Percentiles rank a stretch among this genome's conserved stretches.
phyloP scores from a whole-genome alignment of 2,888 invertebrate genomes.

The Portevinia maculata region DNA sequence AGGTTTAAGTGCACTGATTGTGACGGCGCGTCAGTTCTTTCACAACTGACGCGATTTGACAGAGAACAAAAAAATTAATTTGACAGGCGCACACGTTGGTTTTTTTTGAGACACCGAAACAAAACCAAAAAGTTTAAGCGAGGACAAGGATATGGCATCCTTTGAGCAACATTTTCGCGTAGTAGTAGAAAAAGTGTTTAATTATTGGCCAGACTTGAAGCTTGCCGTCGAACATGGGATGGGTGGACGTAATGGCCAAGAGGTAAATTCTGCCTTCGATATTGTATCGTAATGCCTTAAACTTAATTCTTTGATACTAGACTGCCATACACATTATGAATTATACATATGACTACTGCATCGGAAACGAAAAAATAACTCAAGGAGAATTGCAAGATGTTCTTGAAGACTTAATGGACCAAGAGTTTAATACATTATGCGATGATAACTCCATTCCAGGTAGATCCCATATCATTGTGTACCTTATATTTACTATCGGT shows the following conservation, averaged over 20 bases:
- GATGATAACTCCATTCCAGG: constrained; percentile 88
- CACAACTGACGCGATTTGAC: too few relatives aligned
- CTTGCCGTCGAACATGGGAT: constrained; percentile 89
- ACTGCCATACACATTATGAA: constrained; percentile 86
- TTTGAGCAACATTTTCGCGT: constrained; percentile 83
- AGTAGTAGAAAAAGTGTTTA: constrained; percentile 87
- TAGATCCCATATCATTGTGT: constrained; percentile 75
- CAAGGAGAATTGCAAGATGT: constrained; percentile 86
- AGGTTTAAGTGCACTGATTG: too few relatives aligned
- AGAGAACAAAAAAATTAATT: too few relatives aligned
- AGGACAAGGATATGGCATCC: constrained; percentile 10
- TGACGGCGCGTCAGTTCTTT: too few relatives aligned
- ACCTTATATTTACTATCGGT: background rate
- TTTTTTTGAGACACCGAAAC: background rate
- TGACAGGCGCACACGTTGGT: background rate
- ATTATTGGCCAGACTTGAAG: constrained; percentile 88
- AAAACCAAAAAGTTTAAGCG: background rate
- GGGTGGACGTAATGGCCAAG: constrained; percentile 88
- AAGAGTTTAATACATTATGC: constrained; percentile 89
- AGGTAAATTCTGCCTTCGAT: constrained; percentile 83
- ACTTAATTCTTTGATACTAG: constrained; percentile 81
- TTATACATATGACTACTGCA: constrained; percentile 86
- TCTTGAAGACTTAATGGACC: constrained; percentile 88
- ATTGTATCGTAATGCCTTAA: background rate
- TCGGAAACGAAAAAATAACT: constrained; percentile 85